Base-by-base conservation (phyloP, 1,140 invertebrate genomes). In the Mycetomoellerius zeteki region DNA sequence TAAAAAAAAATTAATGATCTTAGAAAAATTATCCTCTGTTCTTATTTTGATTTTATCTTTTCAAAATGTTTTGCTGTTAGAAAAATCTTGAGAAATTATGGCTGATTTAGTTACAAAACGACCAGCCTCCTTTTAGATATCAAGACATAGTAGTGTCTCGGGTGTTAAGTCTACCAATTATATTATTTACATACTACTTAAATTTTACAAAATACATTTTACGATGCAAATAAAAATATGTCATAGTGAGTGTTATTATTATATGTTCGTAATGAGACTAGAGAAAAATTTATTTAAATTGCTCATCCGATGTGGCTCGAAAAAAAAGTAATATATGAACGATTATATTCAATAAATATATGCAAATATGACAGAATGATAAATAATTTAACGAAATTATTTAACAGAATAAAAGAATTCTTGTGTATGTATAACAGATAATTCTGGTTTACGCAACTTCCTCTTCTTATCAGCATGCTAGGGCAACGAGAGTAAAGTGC, bases 281-380 rank as follows among this genome's bases (percentile, higher is more conserved):
- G 4, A 58, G 1, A 19, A 7, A 72, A 27, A 76, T 62, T 76
- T 78, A 78, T 65, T 78, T 78, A 65, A 65, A 47, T 21, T 65
- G 12, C 14, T 47, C 27, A 1, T 52, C 24, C 19, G 19, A 5
- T 21, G 3, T 30, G 16, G 3, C 43, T 7, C n/a, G 16, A 27
- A 14, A 30, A 76, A 37, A n/a, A 7, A 19, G 19, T 54, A 2
- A 54, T 54, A n/a, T 54, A n/a, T 8, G 2, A 43, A 43, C 2
- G 37, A 43, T 43, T 43, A 52, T 19, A 52, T 54, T 54, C 3
- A n/a, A 54, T 54, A 6, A 54, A n/a, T 54, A 19, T 54, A 2
- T 37, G n/a, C n/a, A 37, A 33, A 37, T 2, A 27, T 27, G 27
- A 27, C 33, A 37, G 30, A 30, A 30, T 30, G 30, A 30, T n/a